A percentile compares a stretch with the other conserved stretches of the same genome.
These are phyloP conservation scores for Agonum fuliginosum DNA, from an alignment of 2,888 invertebrate species.

Conservation along the genomic window DNA sequence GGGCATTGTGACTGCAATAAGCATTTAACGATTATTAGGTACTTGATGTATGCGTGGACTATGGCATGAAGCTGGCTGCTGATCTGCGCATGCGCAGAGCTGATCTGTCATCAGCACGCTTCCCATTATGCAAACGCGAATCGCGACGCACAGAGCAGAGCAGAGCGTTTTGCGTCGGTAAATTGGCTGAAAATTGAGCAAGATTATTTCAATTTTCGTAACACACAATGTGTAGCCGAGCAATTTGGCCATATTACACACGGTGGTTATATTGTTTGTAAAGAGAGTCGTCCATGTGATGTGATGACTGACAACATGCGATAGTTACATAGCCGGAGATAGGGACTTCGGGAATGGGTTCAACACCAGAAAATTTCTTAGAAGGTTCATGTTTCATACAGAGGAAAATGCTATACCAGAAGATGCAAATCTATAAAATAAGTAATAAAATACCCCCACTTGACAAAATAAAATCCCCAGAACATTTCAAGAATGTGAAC, in stretches of 20 bases:
- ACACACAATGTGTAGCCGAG: constrained; percentile 49
- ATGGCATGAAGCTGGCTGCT: no score
- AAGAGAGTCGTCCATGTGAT: constrained; percentile 42
- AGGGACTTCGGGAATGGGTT: no score
- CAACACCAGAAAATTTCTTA: no score
- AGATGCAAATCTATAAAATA: no score
- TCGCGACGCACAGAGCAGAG: constrained; percentile 7
- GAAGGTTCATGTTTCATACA: no score
- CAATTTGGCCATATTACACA: constrained; percentile 50
- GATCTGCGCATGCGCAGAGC: background rate
- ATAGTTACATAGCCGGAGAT: constrained; percentile 1
- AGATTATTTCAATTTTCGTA: constrained; percentile 57
- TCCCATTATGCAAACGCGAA: constrained; percentile 27
- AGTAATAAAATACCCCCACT: no score
- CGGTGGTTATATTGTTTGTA: constrained; percentile 53
- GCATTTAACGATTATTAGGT: no score
- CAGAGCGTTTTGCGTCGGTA: constrained; percentile 51
- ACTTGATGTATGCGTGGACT: no score
- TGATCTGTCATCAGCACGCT: background rate
- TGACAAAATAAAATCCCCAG: no score
- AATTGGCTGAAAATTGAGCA: constrained; percentile 57
- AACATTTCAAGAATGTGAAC: no score
- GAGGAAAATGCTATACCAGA: no score
- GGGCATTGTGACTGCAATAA: no score
- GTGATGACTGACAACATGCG: constrained; percentile 46